phyloP scores from a whole-genome alignment of 2,113 vertebrate genomes.

The Silurus glanis region DNA sequence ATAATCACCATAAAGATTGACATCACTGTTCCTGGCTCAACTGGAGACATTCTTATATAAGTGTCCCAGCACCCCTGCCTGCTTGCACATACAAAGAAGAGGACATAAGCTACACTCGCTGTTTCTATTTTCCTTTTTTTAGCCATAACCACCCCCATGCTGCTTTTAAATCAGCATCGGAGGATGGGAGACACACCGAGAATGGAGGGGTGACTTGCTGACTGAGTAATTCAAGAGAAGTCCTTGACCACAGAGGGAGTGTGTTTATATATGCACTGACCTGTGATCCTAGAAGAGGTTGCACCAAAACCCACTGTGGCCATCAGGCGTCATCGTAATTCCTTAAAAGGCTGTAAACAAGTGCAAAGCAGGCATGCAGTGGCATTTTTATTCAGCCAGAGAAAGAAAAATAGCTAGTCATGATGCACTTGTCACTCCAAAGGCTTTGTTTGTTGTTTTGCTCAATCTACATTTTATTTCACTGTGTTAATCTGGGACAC shows the following conservation, averaged over 20 bases:
- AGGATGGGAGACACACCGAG: slow-evolving; percentile 29
- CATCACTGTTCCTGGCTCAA: slow-evolving; percentile 36
- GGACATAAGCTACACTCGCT: slow-evolving; percentile 41
- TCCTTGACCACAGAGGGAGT: slow-evolving; percentile 43
- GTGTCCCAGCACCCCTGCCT: neutral
- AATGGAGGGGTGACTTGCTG: slow-evolving; percentile 26
- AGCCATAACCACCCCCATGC: slow-evolving; percentile 19
- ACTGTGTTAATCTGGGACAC: neutral
- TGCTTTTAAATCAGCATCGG: slow-evolving; percentile 26
- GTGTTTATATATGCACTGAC: slow-evolving; percentile 41
- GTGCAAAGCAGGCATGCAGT: slow-evolving; percentile 12
- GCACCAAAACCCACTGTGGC: slow-evolving; percentile 31
- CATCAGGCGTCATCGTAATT: slow-evolving; percentile 39
- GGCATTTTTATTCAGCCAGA: slow-evolving; percentile 22
- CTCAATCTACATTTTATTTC: neutral
- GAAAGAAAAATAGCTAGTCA: neutral
- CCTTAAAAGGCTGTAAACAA: slow-evolving; percentile 18
- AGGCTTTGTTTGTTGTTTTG: neutral
- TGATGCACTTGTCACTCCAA: slow-evolving; percentile 19
- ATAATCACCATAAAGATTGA: slow-evolving; percentile 19
- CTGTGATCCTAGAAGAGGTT: slow-evolving; percentile 31
- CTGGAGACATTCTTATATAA: slow-evolving; percentile 48
- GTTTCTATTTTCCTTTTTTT: slow-evolving; percentile 28
- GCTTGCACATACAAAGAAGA: slow-evolving; percentile 26
- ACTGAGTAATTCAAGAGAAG: slow-evolving; percentile 45